A percentile compares a stretch with the other conserved stretches of the same genome.
Conservation (phyloP, 2,797 vertebrate species). For the Cryptoprocta ferox region DNA sequence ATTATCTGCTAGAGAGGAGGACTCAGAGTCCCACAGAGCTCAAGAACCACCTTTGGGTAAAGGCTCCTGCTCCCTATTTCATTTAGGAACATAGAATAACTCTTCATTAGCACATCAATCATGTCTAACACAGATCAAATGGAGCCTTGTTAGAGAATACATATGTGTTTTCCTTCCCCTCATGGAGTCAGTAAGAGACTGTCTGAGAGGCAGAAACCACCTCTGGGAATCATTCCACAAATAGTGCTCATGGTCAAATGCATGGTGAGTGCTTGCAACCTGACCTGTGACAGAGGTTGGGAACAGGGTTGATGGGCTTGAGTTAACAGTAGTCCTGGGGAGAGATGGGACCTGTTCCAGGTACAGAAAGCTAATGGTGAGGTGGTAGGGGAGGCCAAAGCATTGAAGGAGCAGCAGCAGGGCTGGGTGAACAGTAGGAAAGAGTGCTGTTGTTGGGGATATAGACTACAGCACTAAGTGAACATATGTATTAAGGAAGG, state of each 20-base stretch:
- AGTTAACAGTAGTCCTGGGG: not conserved
- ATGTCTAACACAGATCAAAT: not conserved
- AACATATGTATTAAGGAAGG: not conserved
- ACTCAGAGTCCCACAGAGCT: not conserved
- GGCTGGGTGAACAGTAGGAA: not conserved
- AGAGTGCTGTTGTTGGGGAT: not conserved
- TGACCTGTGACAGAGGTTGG: not conserved
- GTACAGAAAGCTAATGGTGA: not conserved
- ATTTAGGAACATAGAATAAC: not conserved
- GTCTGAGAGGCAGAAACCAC: not conserved
- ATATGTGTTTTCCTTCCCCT: not conserved
- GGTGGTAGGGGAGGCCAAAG: not conserved
- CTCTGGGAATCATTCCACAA: not conserved
- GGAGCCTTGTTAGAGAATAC: not conserved
- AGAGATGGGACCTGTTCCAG: not conserved
- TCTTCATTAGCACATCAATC: not conserved
- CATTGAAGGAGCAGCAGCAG: not conserved
- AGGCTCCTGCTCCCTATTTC: not conserved
- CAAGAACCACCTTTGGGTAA: not conserved
- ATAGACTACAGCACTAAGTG: not conserved
- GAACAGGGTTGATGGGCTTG: not conserved
- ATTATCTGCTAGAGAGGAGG: not conserved
- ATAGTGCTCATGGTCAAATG: not conserved
- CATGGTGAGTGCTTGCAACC: not conserved
- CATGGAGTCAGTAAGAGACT: not conserved